phyloP scores from a whole-genome alignment of 2,797 vertebrate species.

The Coccyzus lansbergi region DNA sequence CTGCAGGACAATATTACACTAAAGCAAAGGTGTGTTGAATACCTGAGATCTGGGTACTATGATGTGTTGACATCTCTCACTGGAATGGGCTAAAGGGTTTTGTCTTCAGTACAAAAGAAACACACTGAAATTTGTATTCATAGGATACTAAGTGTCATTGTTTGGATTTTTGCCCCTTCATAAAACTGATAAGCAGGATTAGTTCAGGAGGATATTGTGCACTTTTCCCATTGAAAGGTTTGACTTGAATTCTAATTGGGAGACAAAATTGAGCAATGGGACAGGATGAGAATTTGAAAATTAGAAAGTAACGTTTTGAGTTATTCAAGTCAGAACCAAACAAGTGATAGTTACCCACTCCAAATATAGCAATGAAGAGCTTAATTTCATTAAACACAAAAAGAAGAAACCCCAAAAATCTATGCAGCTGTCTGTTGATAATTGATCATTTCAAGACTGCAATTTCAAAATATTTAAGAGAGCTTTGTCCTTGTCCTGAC shows the following conservation, averaged over 20 bases:
- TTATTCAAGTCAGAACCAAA: constrained; percentile 7
- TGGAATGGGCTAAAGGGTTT: not conserved
- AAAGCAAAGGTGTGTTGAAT: not conserved
- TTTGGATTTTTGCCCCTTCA: not conserved
- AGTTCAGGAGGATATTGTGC: not conserved
- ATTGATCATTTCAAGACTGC: constrained; percentile 66
- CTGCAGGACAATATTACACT: not conserved
- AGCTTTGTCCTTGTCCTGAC: constrained; percentile 61
- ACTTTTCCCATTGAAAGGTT: not conserved
- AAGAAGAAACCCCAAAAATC: not conserved
- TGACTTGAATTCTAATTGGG: not conserved
- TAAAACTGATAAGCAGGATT: not conserved
- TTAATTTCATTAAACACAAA: constrained; percentile 55
- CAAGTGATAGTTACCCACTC: constrained; percentile 27
- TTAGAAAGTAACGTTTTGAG: constrained; percentile 1
- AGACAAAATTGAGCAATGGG: not conserved
- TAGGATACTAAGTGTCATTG: not conserved
- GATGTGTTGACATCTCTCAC: not conserved
- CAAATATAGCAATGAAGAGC: constrained; percentile 12
- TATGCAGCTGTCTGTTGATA: constrained; percentile 72
- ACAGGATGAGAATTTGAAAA: constrained; percentile 19
- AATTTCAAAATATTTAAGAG: constrained; percentile 73
- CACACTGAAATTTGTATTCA: not conserved
- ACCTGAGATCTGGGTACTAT: not conserved
- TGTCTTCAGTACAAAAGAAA: not conserved